A percentile compares a stretch with the other conserved stretches of the same genome.
These are phyloP conservation scores for Polypterus bichir DNA, from an alignment of 2,113 vertebrate species.

Conservation along the genomic window DNA sequence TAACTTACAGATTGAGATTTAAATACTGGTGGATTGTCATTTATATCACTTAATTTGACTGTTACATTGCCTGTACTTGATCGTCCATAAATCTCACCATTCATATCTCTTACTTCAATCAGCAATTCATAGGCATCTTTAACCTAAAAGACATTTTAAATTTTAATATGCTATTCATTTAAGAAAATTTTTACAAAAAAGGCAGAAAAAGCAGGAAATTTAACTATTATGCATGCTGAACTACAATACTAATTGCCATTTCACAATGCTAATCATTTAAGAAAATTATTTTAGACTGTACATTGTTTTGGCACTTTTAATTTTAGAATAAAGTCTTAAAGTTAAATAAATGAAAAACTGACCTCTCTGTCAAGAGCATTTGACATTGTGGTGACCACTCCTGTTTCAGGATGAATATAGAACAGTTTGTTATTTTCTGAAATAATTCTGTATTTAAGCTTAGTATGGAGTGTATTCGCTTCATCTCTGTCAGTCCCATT, in stretches of 20 bases:
- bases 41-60: conserved; percentile 55
- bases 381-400: conserved; percentile 43
- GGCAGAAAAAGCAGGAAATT: too few relatives aligned
- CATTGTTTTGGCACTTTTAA: too few relatives aligned
- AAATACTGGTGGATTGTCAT: conserved; percentile 70
- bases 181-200: too few relatives aligned
- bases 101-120: conserved; percentile 62
- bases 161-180: too few relatives aligned
- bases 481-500: conserved; percentile 62
- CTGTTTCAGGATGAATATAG: conserved; percentile 43
- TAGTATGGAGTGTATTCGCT: conserved; percentile 38
- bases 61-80: conserved; percentile 54
- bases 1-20: conserved; percentile 55
- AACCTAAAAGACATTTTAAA: conserved; percentile 33
- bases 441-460: conserved; percentile 53
- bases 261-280: too few relatives aligned
- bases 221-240: too few relatives aligned
- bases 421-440: conserved; percentile 30
- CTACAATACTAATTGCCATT: too few relatives aligned
- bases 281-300: too few relatives aligned
- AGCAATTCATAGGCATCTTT: conserved; percentile 36
- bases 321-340: too few relatives aligned
- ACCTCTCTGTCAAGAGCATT: conserved; percentile 73
- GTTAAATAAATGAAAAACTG: conserved; percentile 19
- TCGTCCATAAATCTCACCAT: conserved; percentile 44